Evolutionary conservation across 1,140 invertebrate species (phyloP).

Genomic region (Agrypnia vestita): DNA sequence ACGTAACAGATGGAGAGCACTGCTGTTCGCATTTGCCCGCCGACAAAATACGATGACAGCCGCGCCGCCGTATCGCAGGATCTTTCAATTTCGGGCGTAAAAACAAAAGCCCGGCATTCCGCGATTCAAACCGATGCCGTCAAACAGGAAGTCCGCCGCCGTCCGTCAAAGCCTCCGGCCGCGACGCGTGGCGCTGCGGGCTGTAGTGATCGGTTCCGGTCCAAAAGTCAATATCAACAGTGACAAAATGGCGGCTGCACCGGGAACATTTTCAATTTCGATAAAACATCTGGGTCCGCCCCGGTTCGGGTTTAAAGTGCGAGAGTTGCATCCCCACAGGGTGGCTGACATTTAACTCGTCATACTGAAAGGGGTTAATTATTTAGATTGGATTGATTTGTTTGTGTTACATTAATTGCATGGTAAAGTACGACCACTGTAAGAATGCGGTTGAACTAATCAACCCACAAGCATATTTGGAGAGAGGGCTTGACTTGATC

Average conservation of each 20-base stretch:
- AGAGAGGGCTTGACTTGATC: too few relatives aligned
- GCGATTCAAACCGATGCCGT: conserved; percentile 21
- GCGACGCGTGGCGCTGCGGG: not conserved
- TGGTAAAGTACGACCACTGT: too few relatives aligned
- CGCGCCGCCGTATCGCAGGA: conserved; percentile 12
- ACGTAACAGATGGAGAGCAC: too few relatives aligned
- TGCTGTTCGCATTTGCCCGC: too few relatives aligned
- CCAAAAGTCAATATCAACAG: conserved; percentile 22
- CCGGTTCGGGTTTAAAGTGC: too few relatives aligned
- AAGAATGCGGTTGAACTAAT: too few relatives aligned
- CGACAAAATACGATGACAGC: not conserved
- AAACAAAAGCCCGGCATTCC: conserved; percentile 15
- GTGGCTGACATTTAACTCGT: too few relatives aligned
- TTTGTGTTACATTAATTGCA: too few relatives aligned
- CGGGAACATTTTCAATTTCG: conserved; percentile 30
- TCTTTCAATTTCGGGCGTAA: conserved; percentile 15
- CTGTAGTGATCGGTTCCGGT: conserved; percentile 25
- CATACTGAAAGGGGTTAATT: too few relatives aligned
- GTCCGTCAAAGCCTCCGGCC: conserved; percentile 4
- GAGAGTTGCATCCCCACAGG: too few relatives aligned
- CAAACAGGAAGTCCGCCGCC: conserved; percentile 31
- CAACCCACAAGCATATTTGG: too few relatives aligned
- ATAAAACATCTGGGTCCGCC: conserved; percentile 14
- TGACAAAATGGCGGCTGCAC: not conserved
- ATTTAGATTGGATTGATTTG: too few relatives aligned